Evolutionary conservation across 2,888 invertebrate genomes (phyloP), one percentile per base, ranked within the genome.

Genomic region (Tiphia femorata): DNA sequence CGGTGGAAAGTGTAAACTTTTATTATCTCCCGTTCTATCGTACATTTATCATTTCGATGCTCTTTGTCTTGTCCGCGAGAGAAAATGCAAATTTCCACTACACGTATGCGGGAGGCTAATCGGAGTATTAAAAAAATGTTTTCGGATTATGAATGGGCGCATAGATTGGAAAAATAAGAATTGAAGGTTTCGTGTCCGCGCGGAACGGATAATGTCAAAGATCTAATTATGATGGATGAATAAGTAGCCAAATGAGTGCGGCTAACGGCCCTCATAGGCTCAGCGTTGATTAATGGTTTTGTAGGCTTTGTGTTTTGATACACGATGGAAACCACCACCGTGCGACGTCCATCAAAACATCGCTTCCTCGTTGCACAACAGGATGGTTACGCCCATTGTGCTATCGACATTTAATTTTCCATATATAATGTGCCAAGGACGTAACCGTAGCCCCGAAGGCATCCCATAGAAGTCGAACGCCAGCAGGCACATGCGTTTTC

Each of bases 151-250:
- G n/a, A n/a, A n/a, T n/a, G n/a, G n/a, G n/a, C n/a, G n/a, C n/a
- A n/a, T n/a, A n/a, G n/a, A n/a, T n/a, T n/a, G n/a, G n/a, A n/a
- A n/a, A n/a, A n/a, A n/a, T n/a, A n/a, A n/a, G n/a, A n/a, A n/a
- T n/a, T n/a, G n/a, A n/a, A n/a, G n/a, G n/a, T n/a, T n/a, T n/a
- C n/a, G n/a, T n/a, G n/a, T n/a, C n/a, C n/a, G n/a, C n/a, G n/a
- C n/a, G n/a, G n/a, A n/a, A n/a, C n/a, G n/a, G n/a, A n/a, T n/a
- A n/a, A n/a, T n/a, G n/a, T n/a, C n/a, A n/a, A n/a, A n/a, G 55
- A 63, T 66, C 72, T 80, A 83, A 82, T 80, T 77, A 78, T 83
- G 83, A 83, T 82, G 73, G 77, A 83, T 83, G 82, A 76, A 77
- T 78, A 78, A 81, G 78, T 80, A 78, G 80, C 78, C 72, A 73